phyloP scores from a whole-genome alignment of 2,888 invertebrate species.

The Litoditis marina region DNA sequence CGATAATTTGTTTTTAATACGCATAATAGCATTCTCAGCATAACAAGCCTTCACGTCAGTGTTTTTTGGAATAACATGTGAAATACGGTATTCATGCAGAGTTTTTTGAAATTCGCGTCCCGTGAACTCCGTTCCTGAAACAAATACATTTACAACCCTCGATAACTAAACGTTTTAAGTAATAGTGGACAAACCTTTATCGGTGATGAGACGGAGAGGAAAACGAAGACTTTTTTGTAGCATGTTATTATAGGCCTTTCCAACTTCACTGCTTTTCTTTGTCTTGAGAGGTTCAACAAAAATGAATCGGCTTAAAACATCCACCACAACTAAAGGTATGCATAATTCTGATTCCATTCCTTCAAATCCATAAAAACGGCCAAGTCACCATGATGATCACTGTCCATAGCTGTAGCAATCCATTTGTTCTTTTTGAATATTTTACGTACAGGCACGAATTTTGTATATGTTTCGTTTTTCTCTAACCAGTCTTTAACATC shows the following conservation, averaged over 20 bases:
- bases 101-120: background rate
- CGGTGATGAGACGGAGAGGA: too few species aligned
- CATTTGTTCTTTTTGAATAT: too few species aligned
- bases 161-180: too few species aligned
- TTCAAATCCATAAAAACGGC: too few species aligned
- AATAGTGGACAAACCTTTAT: too few species aligned
- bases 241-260: slow-evolving; percentile 2
- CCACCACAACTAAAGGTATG: slow-evolving; percentile 11
- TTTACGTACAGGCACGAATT: too few species aligned
- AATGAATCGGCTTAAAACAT: slow-evolving; percentile 8
- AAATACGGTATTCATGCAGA: background rate
- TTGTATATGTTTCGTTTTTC: too few species aligned
- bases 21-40: slow-evolving; percentile 17
- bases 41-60: slow-evolving; percentile 17
- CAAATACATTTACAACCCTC: background rate
- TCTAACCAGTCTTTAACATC: too few species aligned
- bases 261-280: background rate
- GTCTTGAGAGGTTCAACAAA: slow-evolving; percentile 5
- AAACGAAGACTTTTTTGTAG: slow-evolving; percentile 1
- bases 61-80: slow-evolving; percentile 9
- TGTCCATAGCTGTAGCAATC: too few species aligned
- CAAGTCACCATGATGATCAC: too few species aligned
- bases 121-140: slow-evolving; percentile 15
- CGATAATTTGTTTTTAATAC: slow-evolving; percentile 11
- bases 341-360: too few species aligned